Evolutionary conservation across 2,888 invertebrate species (phyloP).

Genomic region (Amblyjoppa proteus): DNA sequence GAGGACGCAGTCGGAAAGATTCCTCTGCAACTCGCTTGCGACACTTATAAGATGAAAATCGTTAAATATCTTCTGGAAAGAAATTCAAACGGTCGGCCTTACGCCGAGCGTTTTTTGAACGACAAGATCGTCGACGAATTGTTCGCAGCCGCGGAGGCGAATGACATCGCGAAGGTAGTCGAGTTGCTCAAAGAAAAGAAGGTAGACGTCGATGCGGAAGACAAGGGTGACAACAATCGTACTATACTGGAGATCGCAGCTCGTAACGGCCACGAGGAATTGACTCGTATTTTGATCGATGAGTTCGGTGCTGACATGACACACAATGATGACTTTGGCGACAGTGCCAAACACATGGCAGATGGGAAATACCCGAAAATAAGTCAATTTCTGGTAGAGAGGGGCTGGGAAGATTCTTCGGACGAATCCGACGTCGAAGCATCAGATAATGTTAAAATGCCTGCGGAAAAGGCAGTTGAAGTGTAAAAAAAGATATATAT

Average conservation of each 20-base stretch:
- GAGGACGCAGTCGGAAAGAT: neutral
- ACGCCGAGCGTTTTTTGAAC: conserved; percentile 25
- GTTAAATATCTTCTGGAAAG: conserved; percentile 16
- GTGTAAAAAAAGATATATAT: neutral
- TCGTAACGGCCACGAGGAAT: neutral
- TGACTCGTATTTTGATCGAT: conserved; percentile 3
- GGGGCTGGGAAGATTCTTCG: conserved; percentile 1
- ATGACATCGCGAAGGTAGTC: conserved; percentile 8
- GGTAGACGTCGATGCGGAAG: neutral
- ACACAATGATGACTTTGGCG: conserved; percentile 8
- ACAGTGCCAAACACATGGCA: conserved; percentile 25
- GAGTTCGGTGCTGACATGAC: conserved; percentile 6
- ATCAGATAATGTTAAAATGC: neutral
- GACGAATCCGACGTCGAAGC: neutral
- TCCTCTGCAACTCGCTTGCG: conserved; percentile 21
- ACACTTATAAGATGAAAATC: conserved; percentile 26
- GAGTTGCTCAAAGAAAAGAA: conserved; percentile 15
- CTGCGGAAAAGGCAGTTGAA: neutral
- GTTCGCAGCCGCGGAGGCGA: conserved; percentile 5
- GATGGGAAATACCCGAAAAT: neutral
- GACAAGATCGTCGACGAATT: conserved; percentile 9
- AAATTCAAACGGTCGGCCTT: conserved; percentile 1
- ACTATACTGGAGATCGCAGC: conserved; percentile 17
- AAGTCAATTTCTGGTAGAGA: conserved; percentile 6
- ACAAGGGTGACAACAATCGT: conserved; percentile 17